A percentile compares a stretch with the other conserved stretches of the same genome.
phyloP scores from a whole-genome alignment of 2,797 vertebrate genomes.

The Nyctibius grandis region DNA sequence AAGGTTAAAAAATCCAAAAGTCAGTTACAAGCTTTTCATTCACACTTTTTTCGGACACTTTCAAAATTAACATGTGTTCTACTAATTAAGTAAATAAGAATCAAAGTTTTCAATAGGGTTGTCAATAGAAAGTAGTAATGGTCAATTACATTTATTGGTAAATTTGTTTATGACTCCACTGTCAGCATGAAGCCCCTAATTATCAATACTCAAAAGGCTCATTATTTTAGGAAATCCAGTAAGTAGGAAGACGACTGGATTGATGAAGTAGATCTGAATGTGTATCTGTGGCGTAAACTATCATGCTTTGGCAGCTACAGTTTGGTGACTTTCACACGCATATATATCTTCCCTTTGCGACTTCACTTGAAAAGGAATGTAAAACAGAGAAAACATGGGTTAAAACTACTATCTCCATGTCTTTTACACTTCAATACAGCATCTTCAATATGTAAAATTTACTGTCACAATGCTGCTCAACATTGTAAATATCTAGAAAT shows the following conservation, averaged over 20 bases:
- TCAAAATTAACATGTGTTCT: not conserved
- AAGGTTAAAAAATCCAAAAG: not conserved
- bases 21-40: not conserved
- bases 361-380: not conserved
- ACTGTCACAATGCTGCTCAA: not conserved
- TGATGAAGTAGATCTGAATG: not conserved
- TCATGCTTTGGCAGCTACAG: not conserved
- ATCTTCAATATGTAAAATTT: not conserved
- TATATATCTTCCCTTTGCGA: not conserved
- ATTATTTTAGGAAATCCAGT: not conserved
- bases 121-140: not conserved
- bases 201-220: not conserved
- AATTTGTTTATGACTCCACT: not conserved
- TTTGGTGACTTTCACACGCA: not conserved
- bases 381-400: not conserved
- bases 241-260: not conserved
- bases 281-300: not conserved
- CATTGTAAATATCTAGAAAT: not conserved
- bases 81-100: not conserved
- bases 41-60: not conserved
- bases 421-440: not conserved
- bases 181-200: not conserved
- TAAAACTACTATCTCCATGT: not conserved
- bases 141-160: not conserved
- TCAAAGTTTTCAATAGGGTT: not conserved